phyloP scores from a whole-genome alignment of 2,113 vertebrate species.

The Sylvia atricapilla region DNA sequence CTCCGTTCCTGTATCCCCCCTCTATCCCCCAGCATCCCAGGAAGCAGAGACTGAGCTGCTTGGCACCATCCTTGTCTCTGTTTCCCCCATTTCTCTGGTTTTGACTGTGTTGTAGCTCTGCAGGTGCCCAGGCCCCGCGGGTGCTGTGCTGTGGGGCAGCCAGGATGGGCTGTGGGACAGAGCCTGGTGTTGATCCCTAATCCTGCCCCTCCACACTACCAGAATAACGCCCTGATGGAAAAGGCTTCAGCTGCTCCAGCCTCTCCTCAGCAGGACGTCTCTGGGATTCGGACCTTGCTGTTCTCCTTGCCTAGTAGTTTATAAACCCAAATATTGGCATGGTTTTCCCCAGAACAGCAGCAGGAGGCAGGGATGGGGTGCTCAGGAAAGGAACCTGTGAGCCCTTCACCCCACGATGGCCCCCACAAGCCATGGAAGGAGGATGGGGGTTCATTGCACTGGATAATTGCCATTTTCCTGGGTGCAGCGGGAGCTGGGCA shows the following conservation, averaged over 20 bases:
- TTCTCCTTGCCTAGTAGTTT: neutral
- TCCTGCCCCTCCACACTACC: fast-evolving
- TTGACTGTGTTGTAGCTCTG: fast-evolving
- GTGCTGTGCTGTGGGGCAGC: neutral
- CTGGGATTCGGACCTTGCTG: neutral
- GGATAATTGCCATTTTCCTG: fast-evolving
- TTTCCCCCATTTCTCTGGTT: neutral
- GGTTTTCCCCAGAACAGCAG: fast-evolving
- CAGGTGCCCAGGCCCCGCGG: neutral
- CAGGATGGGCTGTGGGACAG: neutral
- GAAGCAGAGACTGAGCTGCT: neutral
- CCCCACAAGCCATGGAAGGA: fast-evolving
- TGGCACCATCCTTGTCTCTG: neutral
- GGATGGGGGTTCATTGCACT: fast-evolving
- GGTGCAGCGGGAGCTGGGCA: neutral
- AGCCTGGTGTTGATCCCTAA: neutral
- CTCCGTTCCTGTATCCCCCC: neutral
- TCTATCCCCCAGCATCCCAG: neutral
- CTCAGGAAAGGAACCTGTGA: neutral
- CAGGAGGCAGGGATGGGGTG: neutral
- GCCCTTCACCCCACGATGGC: fast-evolving
- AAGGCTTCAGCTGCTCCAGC: neutral
- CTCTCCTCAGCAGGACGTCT: neutral
- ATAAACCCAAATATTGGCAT: neutral
- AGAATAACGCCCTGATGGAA: neutral